phyloP scores from a whole-genome alignment of 2,113 vertebrate species.

The Triplophysa dalaica region DNA sequence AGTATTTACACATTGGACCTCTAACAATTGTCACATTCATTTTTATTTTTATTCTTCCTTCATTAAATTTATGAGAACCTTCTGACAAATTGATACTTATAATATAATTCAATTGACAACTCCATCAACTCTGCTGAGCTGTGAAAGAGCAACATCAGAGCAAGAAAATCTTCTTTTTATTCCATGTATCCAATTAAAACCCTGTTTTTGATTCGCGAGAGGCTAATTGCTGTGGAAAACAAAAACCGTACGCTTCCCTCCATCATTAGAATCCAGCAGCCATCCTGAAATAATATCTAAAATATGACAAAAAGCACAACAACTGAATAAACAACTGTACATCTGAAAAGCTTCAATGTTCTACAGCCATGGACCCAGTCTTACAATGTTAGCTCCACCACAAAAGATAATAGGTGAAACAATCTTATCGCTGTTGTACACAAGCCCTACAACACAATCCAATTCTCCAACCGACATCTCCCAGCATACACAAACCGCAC shows the following conservation, averaged over 20 bases:
- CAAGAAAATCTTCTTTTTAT: not conserved
- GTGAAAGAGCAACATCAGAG: too few species aligned
- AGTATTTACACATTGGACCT: too few species aligned
- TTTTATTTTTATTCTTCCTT: too few species aligned
- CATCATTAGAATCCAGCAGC: not conserved
- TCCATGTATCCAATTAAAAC: slow-evolving; percentile 20
- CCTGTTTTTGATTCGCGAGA: slow-evolving; percentile 6
- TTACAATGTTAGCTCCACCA: slow-evolving; percentile 34
- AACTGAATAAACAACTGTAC: not conserved
- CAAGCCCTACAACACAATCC: slow-evolving; percentile 37
- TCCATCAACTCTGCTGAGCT: too few species aligned
- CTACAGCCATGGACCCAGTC: not conserved
- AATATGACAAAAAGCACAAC: not conserved
- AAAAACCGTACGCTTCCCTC: not conserved
- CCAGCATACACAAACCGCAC: slow-evolving; percentile 23
- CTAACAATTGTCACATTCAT: too few species aligned
- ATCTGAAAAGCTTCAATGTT: not conserved
- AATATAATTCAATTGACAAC: too few species aligned
- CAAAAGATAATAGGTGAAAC: slow-evolving; percentile 39
- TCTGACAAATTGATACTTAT: too few species aligned
- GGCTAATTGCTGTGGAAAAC: not conserved
- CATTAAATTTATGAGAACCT: too few species aligned
- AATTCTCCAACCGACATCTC: slow-evolving; percentile 40
- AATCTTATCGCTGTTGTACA: slow-evolving; percentile 36
- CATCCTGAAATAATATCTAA: not conserved